Base-by-base conservation (phyloP, 2,113 vertebrate genomes). In the Lepus americanus region DNA sequence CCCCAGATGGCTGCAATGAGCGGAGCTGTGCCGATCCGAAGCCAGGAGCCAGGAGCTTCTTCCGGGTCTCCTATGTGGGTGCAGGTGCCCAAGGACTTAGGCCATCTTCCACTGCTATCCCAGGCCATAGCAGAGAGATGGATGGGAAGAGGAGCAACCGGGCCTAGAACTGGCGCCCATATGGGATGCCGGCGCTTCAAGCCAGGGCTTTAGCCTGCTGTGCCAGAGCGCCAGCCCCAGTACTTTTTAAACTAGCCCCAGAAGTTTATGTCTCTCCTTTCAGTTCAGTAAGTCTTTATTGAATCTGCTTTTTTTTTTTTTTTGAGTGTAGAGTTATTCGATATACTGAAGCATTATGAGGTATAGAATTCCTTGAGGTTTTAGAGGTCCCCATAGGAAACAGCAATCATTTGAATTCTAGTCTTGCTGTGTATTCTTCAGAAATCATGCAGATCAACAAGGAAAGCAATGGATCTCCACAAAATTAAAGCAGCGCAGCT, bases 391-490 rank as follows among this genome's bases (percentile, higher is more conserved):
- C 23, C 84, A 12, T 69, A 61, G 87, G 25, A 73, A 88, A 83
- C 9, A 8, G 49, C 63, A 29, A 61, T 93, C 70, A 83, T 67
- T 93, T 87, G 33, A 72, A 74, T 83, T 51, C 70, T 87, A 20
- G 64, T 73, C 82, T 90, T 11, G 39, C 55, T 36, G 27, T 25
- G 59, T 1, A 14, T 55, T 73, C 81, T 64, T 90, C 82, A 83
- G 83, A 83, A 88, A 80, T 49, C 76, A n/a, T 64, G 55, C 49
- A 88, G 13, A 69, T 90, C 36, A 87, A 33, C 55, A 67, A 22
- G 51, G 61, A 93, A 31, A 78, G 20, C 44, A 83, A 36, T 20
- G 36, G 44, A 31, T 51, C n/a, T 29, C 49, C 36, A 66, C 77
- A 92, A 53, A n/a, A 25, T 16, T 44, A 73, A 25, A 23, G 31